Evolutionary conservation across 2,888 invertebrate species (phyloP).

Genomic region (Epistrophella euchroma): DNA sequence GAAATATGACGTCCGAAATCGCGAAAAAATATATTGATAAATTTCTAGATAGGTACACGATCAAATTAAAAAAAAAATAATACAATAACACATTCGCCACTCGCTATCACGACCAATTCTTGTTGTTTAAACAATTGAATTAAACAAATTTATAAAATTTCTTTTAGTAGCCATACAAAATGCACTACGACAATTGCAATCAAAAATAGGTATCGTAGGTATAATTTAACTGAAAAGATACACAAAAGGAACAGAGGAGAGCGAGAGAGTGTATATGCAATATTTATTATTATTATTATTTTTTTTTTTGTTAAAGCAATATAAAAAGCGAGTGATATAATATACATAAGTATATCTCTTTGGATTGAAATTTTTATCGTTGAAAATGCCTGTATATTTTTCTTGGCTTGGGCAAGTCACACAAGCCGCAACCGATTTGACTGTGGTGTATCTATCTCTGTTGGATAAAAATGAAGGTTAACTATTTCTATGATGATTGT

Average conservation of each 20-base stretch:
- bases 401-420: background rate
- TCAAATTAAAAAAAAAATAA: conserved; percentile 2
- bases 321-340: conserved; percentile 11
- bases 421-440: conserved; percentile 36
- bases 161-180: conserved; percentile 39
- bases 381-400: conserved; percentile 15
- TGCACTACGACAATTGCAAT: conserved; percentile 53
- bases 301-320: conserved; percentile 25
- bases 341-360: too few species aligned
- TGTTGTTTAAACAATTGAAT: conserved; percentile 70
- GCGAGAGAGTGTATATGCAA: conserved; percentile 20
- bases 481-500: conserved; percentile 57
- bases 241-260: conserved; percentile 24
- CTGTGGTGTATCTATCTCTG: conserved; percentile 64
- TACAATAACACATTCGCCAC: background rate
- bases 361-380: conserved; percentile 8
- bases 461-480: conserved; percentile 68
- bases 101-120: conserved; percentile 32
- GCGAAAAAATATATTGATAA: background rate
- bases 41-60: background rate
- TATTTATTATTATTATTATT: background rate
- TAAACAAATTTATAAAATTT: conserved; percentile 29
- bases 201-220: too few species aligned
- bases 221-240: conserved; percentile 59
- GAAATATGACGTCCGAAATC: conserved; percentile 30